Conservation (phyloP, 2,113 vertebrate species). For the Sylvilagus bachmani region DNA sequence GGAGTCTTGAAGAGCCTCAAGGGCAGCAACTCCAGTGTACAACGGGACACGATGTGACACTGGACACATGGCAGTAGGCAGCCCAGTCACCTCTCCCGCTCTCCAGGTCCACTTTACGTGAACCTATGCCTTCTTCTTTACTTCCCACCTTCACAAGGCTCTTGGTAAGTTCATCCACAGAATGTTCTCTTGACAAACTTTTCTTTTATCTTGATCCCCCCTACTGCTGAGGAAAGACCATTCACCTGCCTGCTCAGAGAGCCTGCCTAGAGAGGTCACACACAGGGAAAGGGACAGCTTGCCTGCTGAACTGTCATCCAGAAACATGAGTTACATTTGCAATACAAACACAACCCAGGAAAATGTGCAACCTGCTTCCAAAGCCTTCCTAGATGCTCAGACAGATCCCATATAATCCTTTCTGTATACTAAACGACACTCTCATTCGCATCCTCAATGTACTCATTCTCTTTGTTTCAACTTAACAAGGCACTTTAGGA, state of each 20-base stretch:
- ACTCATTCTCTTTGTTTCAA: constrained; percentile 51
- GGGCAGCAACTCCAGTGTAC: background rate
- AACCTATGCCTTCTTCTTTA: background rate
- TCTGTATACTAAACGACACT: background rate
- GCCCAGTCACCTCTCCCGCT: no score
- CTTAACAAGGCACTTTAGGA: background rate
- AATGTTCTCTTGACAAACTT: background rate
- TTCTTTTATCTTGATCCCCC: background rate
- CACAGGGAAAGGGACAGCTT: background rate
- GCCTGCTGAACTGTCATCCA: background rate
- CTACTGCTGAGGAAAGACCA: background rate
- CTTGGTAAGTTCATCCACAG: background rate
- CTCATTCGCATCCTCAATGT: constrained; percentile 2
- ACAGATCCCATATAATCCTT: background rate
- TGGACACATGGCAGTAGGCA: background rate
- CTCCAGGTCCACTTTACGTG: background rate
- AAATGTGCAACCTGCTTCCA: background rate
- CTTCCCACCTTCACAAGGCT: background rate
- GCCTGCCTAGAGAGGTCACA: background rate
- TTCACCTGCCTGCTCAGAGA: background rate
- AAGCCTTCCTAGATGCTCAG: background rate
- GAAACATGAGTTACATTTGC: background rate
- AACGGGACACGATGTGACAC: background rate
- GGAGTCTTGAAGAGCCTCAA: background rate
- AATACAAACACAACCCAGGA: background rate